Base-by-base conservation (phyloP, 2,888 invertebrate genomes). In the Julus scanicus region DNA sequence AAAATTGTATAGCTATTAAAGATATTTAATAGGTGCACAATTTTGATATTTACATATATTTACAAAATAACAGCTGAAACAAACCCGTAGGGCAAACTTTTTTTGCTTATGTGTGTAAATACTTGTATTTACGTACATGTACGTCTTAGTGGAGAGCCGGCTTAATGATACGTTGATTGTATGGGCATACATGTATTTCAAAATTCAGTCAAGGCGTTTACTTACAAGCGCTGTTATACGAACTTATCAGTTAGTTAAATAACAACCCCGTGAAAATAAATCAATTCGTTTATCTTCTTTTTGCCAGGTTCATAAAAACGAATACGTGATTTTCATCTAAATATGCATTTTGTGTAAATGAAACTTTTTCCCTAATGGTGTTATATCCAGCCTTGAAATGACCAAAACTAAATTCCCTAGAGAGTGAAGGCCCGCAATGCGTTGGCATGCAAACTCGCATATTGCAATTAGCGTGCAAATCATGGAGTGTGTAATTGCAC, bases 401-500 rank as follows among this genome's bases (percentile, higher is more conserved):
- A 11, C 71, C 29, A 11, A 71, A 71, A 29, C 71, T 71, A 20
- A 71, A n/a, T 71, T 71, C 71, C n/a, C 71, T 71, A 11, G 71
- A 29, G 71, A 71, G 29, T 11, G 1, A 1, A 13, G 11, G 29
- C 11, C n/a, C 29, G 71, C n/a, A 71, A 29, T 71, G 71, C 71
- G 71, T 29, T 71, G 71, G 71, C 71, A 71, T 71, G 71, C 71
- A 71, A 71, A 71, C 29, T 71, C 71, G 11, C 71, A 29, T 29
- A 71, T 63, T 20, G 63, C 71, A 71, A 71, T 71, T 29, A 71
- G 71, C 71, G 71, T 71, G 71, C 29, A 71, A 29, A 71, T 71
- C 71, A 29, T 29, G 71, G 71, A 29, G 71, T 71, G 71, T 71
- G 29, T 71, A 71, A 71, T 71, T 71, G 71, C 71, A 71, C 71